Evolutionary conservation across 2,888 invertebrate genomes (phyloP).

Genomic region (Netelia fuscicornis): DNA sequence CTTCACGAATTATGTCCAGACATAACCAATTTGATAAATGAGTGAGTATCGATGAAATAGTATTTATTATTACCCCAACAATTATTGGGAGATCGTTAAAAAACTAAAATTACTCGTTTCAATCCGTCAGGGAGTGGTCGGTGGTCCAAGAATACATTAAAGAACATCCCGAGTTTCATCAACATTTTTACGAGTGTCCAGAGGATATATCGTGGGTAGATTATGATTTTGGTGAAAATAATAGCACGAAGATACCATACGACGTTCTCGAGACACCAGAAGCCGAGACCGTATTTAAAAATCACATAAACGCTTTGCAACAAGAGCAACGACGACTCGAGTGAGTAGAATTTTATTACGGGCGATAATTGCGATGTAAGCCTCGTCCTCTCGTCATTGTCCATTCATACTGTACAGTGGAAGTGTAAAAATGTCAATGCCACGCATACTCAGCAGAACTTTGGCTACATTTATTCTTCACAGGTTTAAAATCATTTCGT

Average conservation of each 20-base stretch:
- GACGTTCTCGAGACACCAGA: conserved; percentile 96
- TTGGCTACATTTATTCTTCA: background rate
- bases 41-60: conserved; percentile 75
- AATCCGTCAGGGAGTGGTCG: conserved; percentile 92
- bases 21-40: conserved; percentile 85
- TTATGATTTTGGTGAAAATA: conserved; percentile 89
- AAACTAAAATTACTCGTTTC: background rate
- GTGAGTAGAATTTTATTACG: conserved; percentile 87
- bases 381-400: background rate
- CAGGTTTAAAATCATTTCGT: too few relatives aligned
- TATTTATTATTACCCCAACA: background rate
- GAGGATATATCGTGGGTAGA: conserved; percentile 92
- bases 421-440: background rate
- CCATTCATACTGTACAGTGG: background rate
- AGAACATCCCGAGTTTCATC: conserved; percentile 96
- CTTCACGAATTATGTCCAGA: conserved; percentile 93
- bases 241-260: conserved; percentile 94
- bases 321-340: conserved; percentile 96
- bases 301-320: conserved; percentile 95
- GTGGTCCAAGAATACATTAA: conserved; percentile 94
- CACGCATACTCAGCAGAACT: background rate
- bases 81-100: background rate
- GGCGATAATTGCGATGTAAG: conserved; percentile 13
- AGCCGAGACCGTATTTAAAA: conserved; percentile 96
- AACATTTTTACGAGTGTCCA: conserved; percentile 95